Base-by-base conservation (phyloP, 2,888 invertebrate species). In the Eugnorisma glareosa region DNA sequence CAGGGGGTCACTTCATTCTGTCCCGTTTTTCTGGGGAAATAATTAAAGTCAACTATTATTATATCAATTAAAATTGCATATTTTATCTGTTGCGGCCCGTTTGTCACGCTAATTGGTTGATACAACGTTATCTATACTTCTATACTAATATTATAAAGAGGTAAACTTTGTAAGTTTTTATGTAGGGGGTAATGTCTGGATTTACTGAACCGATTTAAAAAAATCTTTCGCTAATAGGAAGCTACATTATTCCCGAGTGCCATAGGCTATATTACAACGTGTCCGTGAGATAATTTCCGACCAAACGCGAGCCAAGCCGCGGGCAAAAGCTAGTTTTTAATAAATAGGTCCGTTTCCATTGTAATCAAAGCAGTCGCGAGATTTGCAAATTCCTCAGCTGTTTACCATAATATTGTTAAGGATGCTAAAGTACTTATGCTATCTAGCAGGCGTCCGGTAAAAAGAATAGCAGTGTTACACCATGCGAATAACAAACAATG, bases 391-490 rank as follows among this genome's bases (percentile, higher is more conserved):
- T 57, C 28, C 64, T 8, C 8, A 54, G 61, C 72, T 86, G 80
- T 89, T 88, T 86, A 87, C 75, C 78, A 85, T 86, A 88, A 89
- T 86, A 88, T 89, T 89, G 90, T 88, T 87, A 87, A 88, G 88
- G 88, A 90, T 91, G 88, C 87, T 72, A 35, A n/a, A 7, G 13
- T 72, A 35, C 0, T 83, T 88, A 89, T 85, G 84, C 83, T 86
- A 91, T 91, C 86, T 87, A 75, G 79, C 85, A 80, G 85, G 80
- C 80, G 87, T 86, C 85, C 72, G 81, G 86, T 86, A 86, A 89
- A 73, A 93, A 93, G 90, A 94, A 92, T 92, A 89, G 82, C 68
- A 74, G 84, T 82, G 85, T 93, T 94, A 90, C 93, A 91, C 86
- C 91, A 93, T 88, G 81, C 81, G 63, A 82, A 85, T 71, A 76